A percentile compares a stretch with the other conserved stretches of the same genome.
Evolutionary conservation across 2,113 vertebrate species (phyloP).

Genomic region (Chroicocephalus ridibundus): DNA sequence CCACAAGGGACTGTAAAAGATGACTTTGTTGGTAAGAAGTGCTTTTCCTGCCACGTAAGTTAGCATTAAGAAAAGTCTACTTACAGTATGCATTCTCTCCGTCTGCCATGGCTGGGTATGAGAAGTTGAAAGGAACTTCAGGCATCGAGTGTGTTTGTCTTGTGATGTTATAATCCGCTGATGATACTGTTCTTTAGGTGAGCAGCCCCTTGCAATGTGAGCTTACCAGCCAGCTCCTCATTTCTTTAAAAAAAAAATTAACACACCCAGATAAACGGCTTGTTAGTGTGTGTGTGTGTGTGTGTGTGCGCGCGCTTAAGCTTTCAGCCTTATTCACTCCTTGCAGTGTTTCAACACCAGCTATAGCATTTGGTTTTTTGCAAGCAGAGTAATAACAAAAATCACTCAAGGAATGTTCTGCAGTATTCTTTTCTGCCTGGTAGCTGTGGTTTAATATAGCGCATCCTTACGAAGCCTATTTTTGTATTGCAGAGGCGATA

Average conservation of each 20-base stretch:
- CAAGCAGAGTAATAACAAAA: not conserved
- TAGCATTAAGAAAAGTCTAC: not conserved
- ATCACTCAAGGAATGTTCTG: not conserved
- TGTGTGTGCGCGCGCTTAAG: no score
- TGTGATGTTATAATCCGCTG: not conserved
- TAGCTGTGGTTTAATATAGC: not conserved
- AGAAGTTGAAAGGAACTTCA: not conserved
- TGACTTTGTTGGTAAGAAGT: conserved; percentile 83
- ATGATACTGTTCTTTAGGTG: not conserved
- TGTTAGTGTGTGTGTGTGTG: not conserved
- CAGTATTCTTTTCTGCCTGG: not conserved
- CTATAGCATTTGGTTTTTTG: not conserved
- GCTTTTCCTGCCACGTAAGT: not conserved
- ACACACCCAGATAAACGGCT: not conserved
- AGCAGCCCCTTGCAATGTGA: not conserved
- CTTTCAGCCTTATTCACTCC: not conserved
- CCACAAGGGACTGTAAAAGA: conserved; percentile 79
- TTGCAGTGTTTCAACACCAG: not conserved
- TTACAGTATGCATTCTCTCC: accelerated
- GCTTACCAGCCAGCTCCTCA: not conserved
- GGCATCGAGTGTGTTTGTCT: accelerated
- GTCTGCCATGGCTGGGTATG: accelerated
- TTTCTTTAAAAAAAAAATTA: not conserved
- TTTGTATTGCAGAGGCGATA: conserved; percentile 80
- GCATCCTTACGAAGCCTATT: not conserved